Evolutionary conservation across 2,797 vertebrate genomes (phyloP), one percentile per base, ranked within the genome.

Genomic region (Petrocephalus sullivani): DNA sequence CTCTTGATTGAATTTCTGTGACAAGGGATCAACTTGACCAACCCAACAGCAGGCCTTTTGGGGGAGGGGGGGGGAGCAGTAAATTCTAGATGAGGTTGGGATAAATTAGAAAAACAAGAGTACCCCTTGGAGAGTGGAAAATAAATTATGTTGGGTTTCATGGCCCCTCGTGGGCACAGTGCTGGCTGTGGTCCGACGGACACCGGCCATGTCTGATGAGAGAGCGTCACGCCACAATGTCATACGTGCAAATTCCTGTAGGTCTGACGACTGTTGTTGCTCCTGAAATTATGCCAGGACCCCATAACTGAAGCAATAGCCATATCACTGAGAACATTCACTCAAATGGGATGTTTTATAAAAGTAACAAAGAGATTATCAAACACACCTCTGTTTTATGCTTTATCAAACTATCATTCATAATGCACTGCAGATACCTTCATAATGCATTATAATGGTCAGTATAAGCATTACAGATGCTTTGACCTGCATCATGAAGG

Each of bases 1-100:
- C 95, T 93, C 94, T 95, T 92, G 93, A 96, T 96, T 94, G 94
- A 95, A 96, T 96, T 95, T 95, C 95, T 94, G 93, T 92, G 92
- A 94, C 92, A 94, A 94, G 94, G 93, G 93, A 95, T 94, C 93
- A 93, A 93, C 92, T 94, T 94, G 94, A 94, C 94, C 95, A 92
- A 61, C 85, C 92, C 90, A 91, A 91, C 89, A 92, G 92, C 37
- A 16, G 91, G 88, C 91, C 92, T 56, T 56, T 54, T 87, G 61
- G 93, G 51, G 49, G 67, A 9, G 3, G 91, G 90, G 92, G 89
- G 91, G 91, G 90, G 88, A 89, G 93, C 93, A 91, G 91, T 23
- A 41, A 78, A 46, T 41, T 78, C 33, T 19, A 87, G 23, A 82
- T 60, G 71, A 88, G 92, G 4, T 71, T 19, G 64, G 46, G 61